Evolutionary conservation across 2,113 vertebrate species (phyloP).

Genomic region (Rhodinocichla rosea): DNA sequence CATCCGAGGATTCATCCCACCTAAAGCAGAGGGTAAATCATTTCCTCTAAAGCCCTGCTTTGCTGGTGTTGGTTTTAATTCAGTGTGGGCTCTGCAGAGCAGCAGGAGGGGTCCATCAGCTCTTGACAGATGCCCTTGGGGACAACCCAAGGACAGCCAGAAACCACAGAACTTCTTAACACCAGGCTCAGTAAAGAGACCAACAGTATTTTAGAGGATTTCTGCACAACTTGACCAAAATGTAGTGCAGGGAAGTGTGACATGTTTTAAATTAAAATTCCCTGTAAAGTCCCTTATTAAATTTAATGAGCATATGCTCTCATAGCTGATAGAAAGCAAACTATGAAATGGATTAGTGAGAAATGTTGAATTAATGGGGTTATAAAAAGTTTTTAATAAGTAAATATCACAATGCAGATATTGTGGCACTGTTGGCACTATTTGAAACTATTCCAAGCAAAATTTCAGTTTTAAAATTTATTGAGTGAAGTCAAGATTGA

Average conservation of each 20-base stretch:
- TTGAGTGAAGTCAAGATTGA: not conserved
- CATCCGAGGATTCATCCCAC: slow-evolving; percentile 16
- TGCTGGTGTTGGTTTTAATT: not conserved
- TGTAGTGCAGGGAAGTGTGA: not conserved
- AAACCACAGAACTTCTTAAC: not conserved
- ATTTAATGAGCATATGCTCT: slow-evolving; percentile 39
- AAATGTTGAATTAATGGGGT: not conserved
- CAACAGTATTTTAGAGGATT: not conserved
- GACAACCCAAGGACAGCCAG: not conserved
- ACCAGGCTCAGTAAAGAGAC: not conserved
- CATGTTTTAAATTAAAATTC: slow-evolving; percentile 29
- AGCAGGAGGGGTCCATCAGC: not conserved
- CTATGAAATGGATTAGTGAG: not conserved
- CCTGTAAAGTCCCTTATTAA: slow-evolving; percentile 46
- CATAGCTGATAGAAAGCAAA: not conserved
- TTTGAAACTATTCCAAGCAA: not conserved
- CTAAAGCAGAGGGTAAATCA: slow-evolving; percentile 55
- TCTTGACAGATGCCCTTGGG: not conserved
- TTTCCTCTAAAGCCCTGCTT: not conserved
- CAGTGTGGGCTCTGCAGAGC: not conserved
- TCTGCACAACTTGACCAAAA: not conserved
- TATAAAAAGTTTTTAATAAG: not conserved
- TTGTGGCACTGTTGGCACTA: not conserved
- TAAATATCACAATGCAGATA: slow-evolving; percentile 7
- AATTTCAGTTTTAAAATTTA: not conserved